phyloP scores from a whole-genome alignment of 2,797 vertebrate genomes.

The Sarcophilus harrisii region DNA sequence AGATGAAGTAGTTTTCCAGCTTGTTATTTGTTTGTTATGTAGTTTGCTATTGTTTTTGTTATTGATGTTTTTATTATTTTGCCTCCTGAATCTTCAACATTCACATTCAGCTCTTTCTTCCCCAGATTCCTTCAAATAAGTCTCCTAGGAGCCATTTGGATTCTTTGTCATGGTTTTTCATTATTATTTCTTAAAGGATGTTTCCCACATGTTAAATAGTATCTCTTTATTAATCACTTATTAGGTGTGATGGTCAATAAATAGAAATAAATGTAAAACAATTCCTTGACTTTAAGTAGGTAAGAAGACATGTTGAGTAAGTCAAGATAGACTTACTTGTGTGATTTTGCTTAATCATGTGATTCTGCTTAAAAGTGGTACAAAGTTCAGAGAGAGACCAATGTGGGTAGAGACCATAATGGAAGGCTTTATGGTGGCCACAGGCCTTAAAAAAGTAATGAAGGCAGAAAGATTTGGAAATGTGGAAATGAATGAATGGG shows the following conservation, averaged over 20 bases:
- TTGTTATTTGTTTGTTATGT: background rate
- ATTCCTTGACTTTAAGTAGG: background rate
- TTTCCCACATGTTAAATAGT: background rate
- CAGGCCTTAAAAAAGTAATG: background rate
- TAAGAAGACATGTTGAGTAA: background rate
- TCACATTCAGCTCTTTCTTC: background rate
- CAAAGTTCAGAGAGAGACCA: background rate
- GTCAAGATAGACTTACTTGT: background rate
- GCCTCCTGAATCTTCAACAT: background rate
- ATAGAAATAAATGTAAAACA: background rate
- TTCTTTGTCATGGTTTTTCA: background rate
- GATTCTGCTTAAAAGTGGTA: background rate
- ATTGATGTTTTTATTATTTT: no score
- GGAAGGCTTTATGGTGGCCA: background rate
- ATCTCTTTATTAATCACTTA: background rate
- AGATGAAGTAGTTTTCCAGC: background rate
- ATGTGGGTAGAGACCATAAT: background rate
- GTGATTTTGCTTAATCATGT: background rate
- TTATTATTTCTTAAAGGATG: background rate
- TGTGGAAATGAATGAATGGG: background rate
- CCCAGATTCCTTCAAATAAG: background rate
- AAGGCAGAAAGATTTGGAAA: background rate
- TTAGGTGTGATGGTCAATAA: background rate
- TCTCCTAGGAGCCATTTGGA: background rate
- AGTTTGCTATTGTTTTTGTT: background rate